phyloP scores from a whole-genome alignment of 2,888 invertebrate genomes.

The Trachelus stipa region DNA sequence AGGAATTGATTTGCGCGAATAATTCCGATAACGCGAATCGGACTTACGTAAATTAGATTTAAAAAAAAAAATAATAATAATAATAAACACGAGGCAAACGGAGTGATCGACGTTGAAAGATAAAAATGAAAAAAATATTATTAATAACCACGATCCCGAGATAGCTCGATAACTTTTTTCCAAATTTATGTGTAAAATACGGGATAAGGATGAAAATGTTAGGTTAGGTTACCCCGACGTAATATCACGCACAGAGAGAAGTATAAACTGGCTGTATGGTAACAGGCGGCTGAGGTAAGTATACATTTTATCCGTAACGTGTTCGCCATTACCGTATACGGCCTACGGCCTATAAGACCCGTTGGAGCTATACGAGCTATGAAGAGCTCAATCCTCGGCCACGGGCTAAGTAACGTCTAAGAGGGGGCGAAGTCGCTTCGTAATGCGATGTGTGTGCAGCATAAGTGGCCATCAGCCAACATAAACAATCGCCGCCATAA shows the following conservation, averaged over 20 bases:
- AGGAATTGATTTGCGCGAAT: background rate
- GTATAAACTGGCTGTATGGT: background rate
- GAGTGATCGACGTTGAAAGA: no score
- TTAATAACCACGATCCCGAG: background rate
- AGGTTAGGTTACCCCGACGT: background rate
- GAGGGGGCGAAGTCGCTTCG: slow-evolving; percentile 25
- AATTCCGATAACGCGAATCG: background rate
- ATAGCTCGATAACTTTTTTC: background rate
- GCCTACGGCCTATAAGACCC: background rate
- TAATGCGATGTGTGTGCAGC: slow-evolving; percentile 64
- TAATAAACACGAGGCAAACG: background rate
- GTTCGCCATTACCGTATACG: slow-evolving; percentile 66
- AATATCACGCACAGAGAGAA: background rate
- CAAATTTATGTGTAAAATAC: background rate
- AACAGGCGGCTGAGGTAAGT: slow-evolving; percentile 44
- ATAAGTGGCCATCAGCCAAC: slow-evolving; percentile 67
- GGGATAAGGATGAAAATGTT: background rate
- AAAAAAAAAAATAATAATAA: background rate
- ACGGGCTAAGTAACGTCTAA: slow-evolving; percentile 59
- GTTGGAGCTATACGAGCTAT: background rate
- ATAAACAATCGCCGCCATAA: slow-evolving; percentile 66
- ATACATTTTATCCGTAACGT: slow-evolving; percentile 67
- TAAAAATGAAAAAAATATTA: background rate
- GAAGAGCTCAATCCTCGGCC: slow-evolving; percentile 30
- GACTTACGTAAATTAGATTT: background rate